Base-by-base conservation (phyloP, 2,797 vertebrate species). In the Helarctos malayanus region DNA sequence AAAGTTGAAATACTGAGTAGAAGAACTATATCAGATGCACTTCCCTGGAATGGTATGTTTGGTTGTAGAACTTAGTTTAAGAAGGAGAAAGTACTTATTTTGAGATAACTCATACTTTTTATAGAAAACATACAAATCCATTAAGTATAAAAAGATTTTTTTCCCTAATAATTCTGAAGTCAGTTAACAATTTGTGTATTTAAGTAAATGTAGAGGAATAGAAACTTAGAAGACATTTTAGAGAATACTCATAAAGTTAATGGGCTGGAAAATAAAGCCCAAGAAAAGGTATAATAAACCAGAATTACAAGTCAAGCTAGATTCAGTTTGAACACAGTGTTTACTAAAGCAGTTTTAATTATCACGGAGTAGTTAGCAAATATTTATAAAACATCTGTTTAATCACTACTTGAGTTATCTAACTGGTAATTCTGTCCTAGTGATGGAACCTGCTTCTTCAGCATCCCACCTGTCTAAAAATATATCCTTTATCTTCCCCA, bases 261-360 rank as follows among this genome's bases (percentile, higher is more conserved):
- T 93, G 81, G 18, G 5, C 71, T 96, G 63, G 71, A 94, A 95
- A 95, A 93, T 93, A 95, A 94, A 96, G 38, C 47, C 45, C 49
- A 52, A 71, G 41, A 89, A 96, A 95, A 94, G 49, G 25, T 78
- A 95, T 93, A 96, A 87, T 92, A 97, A 97, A 83, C 89, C 73
- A 94, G 94, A 97, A 96, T 81, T 94, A 94, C 92, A 94, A 89
- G 91, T 90, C 38, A 81, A 79, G 56, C 84, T 95, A 90, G 88
- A 92, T 96, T 94, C 27, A 82, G 0, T 92, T 92, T 90, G 52
- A 97, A 79, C 76, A 89, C 7, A 79, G 0, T 94, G 49, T 96
- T 97, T 93, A 49, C 57, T 41, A 81, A 68, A 75, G 54, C 90
- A 82, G 54, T 95, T 93, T 95, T 93, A 84, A 71, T 96, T 83